A percentile compares a stretch with the other conserved stretches of the same genome.
Evolutionary conservation across 2,113 vertebrate genomes (phyloP).

Genomic region (Ailurus styani): DNA sequence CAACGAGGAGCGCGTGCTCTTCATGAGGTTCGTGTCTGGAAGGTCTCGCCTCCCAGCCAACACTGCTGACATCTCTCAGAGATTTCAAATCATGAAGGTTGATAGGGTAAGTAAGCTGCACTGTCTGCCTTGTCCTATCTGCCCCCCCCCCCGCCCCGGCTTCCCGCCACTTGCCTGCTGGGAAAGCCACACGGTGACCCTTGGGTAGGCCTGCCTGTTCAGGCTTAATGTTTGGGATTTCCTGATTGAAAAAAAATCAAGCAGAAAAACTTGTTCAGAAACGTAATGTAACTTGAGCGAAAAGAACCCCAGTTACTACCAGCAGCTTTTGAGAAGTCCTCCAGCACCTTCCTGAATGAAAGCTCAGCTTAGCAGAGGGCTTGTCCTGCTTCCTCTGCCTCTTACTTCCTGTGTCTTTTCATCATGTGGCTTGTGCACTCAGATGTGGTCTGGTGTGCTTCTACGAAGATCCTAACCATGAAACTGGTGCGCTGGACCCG

Average conservation of each 20-base stretch:
- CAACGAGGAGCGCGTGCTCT: constrained; percentile 89
- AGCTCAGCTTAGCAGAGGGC: not conserved
- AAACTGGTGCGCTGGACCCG: accelerated
- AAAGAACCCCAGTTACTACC: not conserved
- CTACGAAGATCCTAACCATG: not conserved
- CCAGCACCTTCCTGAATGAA: not conserved
- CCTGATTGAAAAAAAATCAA: not conserved
- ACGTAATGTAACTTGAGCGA: not conserved
- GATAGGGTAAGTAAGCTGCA: constrained; percentile 83
- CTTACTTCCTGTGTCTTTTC: not conserved
- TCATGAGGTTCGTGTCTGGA: constrained; percentile 91
- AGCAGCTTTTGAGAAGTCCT: not conserved
- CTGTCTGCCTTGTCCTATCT: not conserved
- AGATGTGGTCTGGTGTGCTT: not conserved
- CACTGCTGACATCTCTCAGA: constrained; percentile 90
- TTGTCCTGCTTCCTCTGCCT: not conserved
- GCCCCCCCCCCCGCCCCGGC: too few relatives aligned
- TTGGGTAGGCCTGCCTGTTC: not conserved
- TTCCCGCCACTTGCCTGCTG: not conserved
- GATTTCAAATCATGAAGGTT: constrained; percentile 92
- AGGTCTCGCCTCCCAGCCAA: constrained; percentile 88
- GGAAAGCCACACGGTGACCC: not conserved
- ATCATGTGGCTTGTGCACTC: not conserved
- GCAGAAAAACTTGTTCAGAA: not conserved
- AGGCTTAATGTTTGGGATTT: not conserved